Conservation (phyloP, 2,888 invertebrate species). For the Cephalotes varians region DNA sequence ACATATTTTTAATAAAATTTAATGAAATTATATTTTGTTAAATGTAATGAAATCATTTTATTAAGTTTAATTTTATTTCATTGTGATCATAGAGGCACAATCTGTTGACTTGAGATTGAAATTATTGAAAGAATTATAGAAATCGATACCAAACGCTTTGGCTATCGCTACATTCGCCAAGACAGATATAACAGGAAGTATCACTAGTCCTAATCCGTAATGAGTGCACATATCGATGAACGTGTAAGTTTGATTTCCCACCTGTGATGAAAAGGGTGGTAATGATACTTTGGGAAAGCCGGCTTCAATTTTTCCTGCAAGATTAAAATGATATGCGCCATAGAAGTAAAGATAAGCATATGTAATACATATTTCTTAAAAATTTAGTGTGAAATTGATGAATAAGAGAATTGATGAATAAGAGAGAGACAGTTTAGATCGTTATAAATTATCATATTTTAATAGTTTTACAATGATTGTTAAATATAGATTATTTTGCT, state of each 20-base stretch:
- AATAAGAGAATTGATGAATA: neutral
- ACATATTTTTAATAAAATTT: neutral
- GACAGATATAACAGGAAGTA: constrained; percentile 95
- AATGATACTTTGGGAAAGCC: constrained; percentile 90
- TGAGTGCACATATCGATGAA: constrained; percentile 90
- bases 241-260: constrained; percentile 88
- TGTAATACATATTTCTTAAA: neutral
- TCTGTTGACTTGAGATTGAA: neutral
- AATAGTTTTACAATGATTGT: neutral
- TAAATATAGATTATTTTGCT: neutral
- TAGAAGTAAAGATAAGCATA: neutral
- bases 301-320: constrained; percentile 88
- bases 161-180: constrained; percentile 98
- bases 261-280: constrained; percentile 89
- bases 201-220: constrained; percentile 92
- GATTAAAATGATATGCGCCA: neutral
- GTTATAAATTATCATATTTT: neutral
- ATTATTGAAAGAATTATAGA: neutral
- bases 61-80: neutral
- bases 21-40: neutral
- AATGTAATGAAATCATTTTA: neutral
- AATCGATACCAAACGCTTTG: constrained; percentile 93
- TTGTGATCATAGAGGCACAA: neutral
- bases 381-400: neutral
- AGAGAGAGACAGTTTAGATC: neutral